A percentile compares a stretch with the other conserved stretches of the same genome.
phyloP scores from a whole-genome alignment of 2,888 invertebrate genomes.

The Thyatira batis region DNA sequence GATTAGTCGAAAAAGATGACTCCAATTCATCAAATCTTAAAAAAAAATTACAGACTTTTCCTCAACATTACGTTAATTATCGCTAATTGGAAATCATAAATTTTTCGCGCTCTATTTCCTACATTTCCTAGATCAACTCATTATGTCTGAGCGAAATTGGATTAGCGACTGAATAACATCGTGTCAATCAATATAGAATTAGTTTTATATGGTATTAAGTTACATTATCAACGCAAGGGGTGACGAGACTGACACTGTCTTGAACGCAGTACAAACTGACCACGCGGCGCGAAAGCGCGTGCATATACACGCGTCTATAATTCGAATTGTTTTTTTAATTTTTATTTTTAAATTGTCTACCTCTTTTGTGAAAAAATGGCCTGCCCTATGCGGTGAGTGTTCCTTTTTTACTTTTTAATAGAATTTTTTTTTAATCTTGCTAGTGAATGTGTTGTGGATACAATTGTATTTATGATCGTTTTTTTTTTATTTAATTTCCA shows the following conservation, averaged over 20 bases:
- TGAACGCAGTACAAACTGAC: slow-evolving; percentile 24
- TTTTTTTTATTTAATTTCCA: no score
- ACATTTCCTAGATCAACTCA: not conserved
- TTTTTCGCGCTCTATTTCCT: not conserved
- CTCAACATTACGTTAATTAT: not conserved
- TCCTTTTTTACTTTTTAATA: slow-evolving; percentile 8
- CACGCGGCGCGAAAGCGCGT: slow-evolving; percentile 49
- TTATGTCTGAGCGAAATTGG: not conserved
- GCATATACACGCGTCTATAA: slow-evolving; percentile 24
- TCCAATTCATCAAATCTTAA: no score
- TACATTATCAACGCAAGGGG: slow-evolving; percentile 41
- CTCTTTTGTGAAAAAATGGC: slow-evolving; percentile 52
- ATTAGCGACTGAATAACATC: not conserved
- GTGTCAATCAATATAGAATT: slow-evolving; percentile 17
- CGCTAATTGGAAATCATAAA: not conserved
- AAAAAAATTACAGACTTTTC: no score
- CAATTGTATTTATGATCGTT: no score
- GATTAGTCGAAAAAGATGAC: no score
- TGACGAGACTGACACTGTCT: slow-evolving; percentile 50
- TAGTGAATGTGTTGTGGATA: no score
- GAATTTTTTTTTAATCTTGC: no score
- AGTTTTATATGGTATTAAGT: slow-evolving; percentile 33
- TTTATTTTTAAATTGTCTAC: slow-evolving; percentile 15
- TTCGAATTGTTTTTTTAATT: slow-evolving; percentile 20
- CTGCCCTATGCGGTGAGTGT: slow-evolving; percentile 71